Conservation (phyloP, 2,888 invertebrate species). For the Tupiocoris notatus region DNA sequence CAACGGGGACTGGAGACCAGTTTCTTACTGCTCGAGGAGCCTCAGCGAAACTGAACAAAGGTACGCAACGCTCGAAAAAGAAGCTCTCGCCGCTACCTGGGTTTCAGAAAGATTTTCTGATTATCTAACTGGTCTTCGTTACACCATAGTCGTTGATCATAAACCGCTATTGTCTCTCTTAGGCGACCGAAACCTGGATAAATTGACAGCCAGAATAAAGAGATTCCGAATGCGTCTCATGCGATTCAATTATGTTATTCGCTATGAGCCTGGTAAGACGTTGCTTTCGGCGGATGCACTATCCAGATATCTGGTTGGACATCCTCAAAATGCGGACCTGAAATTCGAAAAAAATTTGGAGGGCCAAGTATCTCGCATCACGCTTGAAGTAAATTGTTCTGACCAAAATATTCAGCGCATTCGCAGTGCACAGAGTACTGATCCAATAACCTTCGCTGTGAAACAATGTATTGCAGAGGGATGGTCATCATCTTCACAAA, state of each 20-base stretch:
- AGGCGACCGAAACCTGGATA: constrained; percentile 4
- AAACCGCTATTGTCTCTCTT: constrained; percentile 21
- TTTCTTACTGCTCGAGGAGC: constrained; percentile 23
- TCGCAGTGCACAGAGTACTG: not conserved
- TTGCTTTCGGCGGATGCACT: constrained; percentile 15
- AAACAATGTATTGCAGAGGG: not conserved
- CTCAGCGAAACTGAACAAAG: constrained; percentile 9
- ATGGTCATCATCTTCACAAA: not conserved
- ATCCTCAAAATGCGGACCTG: not conserved
- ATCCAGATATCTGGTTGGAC: constrained; percentile 6
- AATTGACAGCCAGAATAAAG: constrained; percentile 13
- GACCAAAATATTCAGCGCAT: not conserved
- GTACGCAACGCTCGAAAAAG: constrained; percentile 37
- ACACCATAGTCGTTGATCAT: constrained; percentile 27
- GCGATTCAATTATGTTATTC: constrained; percentile 10
- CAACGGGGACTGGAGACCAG: constrained; percentile 11
- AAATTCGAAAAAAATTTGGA: not conserved
- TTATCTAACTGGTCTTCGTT: constrained; percentile 14
- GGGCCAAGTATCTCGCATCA: not conserved
- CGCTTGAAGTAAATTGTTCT: not conserved
- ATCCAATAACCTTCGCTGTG: not conserved
- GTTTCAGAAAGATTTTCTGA: constrained; percentile 20
- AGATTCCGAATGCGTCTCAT: constrained; percentile 30
- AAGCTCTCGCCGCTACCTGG: constrained; percentile 32
- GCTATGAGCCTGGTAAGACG: constrained; percentile 14